These are phyloP conservation scores for Bedellia somnulentella DNA, from an alignment of 2,888 invertebrate species.

Conservation along the genomic window DNA sequence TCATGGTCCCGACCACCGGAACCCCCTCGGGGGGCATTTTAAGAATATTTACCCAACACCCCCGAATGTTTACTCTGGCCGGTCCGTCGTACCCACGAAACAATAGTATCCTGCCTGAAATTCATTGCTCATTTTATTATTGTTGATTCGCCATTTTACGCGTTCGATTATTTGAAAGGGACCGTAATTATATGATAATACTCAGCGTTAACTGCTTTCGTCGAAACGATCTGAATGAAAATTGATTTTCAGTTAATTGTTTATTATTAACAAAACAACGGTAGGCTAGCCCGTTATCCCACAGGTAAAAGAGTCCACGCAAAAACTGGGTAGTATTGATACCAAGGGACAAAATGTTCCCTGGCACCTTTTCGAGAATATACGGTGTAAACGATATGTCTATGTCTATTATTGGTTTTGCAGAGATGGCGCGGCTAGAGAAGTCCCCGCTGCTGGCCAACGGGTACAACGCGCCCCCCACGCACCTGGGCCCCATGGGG, in stretches of 20 bases:
- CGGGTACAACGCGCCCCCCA: conserved; percentile 92
- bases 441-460: conserved; percentile 90
- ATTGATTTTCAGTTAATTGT: too few relatives aligned
- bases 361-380: too few relatives aligned
- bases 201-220: conserved; percentile 53
- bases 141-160: conserved; percentile 58
- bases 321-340: too few relatives aligned
- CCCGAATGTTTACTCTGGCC: conserved; percentile 44
- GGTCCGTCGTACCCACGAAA: conserved; percentile 60
- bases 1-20: conserved; percentile 23
- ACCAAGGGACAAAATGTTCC: too few relatives aligned
- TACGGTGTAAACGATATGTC: too few relatives aligned
- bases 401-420: too few relatives aligned
- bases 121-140: conserved; percentile 62
- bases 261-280: neutral
- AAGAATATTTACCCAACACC: conserved; percentile 56
- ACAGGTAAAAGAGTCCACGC: too few relatives aligned
- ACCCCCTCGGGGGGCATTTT: conserved; percentile 43
- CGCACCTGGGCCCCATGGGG: conserved; percentile 90
- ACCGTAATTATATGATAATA: conserved; percentile 56
- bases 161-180: conserved; percentile 56
- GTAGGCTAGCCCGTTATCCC: neutral
- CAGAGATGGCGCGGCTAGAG: conserved; percentile 87
- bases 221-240: too few relatives aligned
- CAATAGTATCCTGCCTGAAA: conserved; percentile 45